A percentile compares a stretch with the other conserved stretches of the same genome.
Conservation (phyloP, 2,888 invertebrate genomes). For the Lomographa bimaculata region DNA sequence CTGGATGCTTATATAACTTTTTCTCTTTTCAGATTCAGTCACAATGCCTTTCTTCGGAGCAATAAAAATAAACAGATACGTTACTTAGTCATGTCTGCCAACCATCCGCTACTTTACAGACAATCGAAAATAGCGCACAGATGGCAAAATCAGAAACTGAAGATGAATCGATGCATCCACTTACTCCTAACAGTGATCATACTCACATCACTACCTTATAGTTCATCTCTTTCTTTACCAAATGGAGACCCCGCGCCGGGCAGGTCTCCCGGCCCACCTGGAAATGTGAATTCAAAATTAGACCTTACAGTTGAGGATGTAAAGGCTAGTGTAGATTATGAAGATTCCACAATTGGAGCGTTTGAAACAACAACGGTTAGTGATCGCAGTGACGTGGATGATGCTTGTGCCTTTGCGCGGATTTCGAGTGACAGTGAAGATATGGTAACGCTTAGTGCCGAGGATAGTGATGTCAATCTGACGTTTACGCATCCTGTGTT, state of each 20-base stretch:
- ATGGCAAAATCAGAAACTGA: constrained; percentile 50
- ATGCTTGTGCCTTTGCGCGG: constrained; percentile 72
- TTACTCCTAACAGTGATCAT: constrained; percentile 54
- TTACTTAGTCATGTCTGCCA: constrained; percentile 32
- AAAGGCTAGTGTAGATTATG: constrained; percentile 50
- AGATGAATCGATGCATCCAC: constrained; percentile 48
- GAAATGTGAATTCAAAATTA: constrained; percentile 17
- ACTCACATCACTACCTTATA: constrained; percentile 68
- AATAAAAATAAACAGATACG: constrained; percentile 15
- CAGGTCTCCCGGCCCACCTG: constrained; percentile 86
- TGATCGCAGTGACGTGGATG: constrained; percentile 47
- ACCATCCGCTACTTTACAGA: constrained; percentile 21
- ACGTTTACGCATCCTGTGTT: constrained; percentile 79
- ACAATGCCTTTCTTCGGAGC: constrained; percentile 33
- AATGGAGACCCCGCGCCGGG: constrained; percentile 87
- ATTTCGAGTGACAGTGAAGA: constrained; percentile 71
- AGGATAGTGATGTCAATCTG: constrained; percentile 74
- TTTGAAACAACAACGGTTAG: constrained; percentile 48
- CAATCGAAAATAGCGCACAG: constrained; percentile 31
- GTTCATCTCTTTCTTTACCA: constrained; percentile 65
- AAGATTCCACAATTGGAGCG: constrained; percentile 55
- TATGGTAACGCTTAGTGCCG: constrained; percentile 65
- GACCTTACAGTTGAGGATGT: constrained; percentile 41
- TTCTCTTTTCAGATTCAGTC: constrained; percentile 36
- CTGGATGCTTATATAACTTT: no score